Evolutionary conservation across 1,140 invertebrate species (phyloP), one percentile per base, ranked within the genome.

Genomic region (Macrobrachium nipponense): DNA sequence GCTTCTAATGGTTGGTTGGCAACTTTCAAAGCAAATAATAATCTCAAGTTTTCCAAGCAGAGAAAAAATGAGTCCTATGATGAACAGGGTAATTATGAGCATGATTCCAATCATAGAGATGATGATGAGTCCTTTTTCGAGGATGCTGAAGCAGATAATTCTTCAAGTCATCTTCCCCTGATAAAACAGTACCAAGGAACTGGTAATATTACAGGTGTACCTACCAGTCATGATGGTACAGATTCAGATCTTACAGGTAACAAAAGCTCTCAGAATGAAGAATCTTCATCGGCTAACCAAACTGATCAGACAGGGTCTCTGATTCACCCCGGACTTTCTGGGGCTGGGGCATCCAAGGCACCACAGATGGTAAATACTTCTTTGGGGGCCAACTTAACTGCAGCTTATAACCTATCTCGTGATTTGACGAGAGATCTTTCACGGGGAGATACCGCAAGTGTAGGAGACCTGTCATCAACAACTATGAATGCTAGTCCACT

Each of bases 1-100:
- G 88, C 88, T 17, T 89, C 88, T 6, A 89, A 89, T 86, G 88
- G 88, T 10, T 89, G 88, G 88, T 82, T 89, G 15, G 88, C 88
- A 27, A 87, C 88, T 18, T 89, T 89, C 72, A 89, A 89, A 58
- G 82, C 86, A 11, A 89, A 89, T 72, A 80, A 89, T 36, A n/a
- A 87, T 82, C 73, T 89, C 11, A 89, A 89, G 61, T 89, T 87
- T 43, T 87, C 88, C 3, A 58, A 76, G 23, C 85, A 79, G 5
- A 79, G 82, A 44, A 80, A 80, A 44, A 58, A 76, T 43, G 80
- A 76, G 17, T 43, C 72, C 20, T 66, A 20, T 17, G 62, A 62
- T 44, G 60, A 61, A 17, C 70, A 70, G n/a, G 70, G 70, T 20
- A 61, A 77, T 51, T 59, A 64, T 12, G 60, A 80, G 12, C 43